phyloP scores from a whole-genome alignment of 2,888 invertebrate species.

The Eumacrocentrus americanus region DNA sequence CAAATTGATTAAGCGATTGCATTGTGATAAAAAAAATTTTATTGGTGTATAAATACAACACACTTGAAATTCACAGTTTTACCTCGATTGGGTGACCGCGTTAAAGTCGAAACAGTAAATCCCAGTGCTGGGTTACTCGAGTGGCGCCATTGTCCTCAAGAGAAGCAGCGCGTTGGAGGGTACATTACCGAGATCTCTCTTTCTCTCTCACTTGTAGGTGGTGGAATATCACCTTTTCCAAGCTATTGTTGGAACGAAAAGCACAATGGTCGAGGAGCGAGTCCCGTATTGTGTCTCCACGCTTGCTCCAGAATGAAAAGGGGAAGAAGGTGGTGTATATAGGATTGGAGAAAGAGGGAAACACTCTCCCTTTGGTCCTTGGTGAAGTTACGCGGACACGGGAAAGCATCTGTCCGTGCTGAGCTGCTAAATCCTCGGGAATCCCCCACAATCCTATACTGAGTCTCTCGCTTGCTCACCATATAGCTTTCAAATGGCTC shows the following conservation, averaged over 20 bases:
- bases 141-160: constrained; percentile 32
- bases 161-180: constrained; percentile 29
- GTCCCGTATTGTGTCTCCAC: constrained; percentile 56
- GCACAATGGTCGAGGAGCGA: constrained; percentile 51
- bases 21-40: too few species aligned
- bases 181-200: constrained; percentile 32
- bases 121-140: constrained; percentile 15
- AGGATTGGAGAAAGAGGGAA: constrained; percentile 7
- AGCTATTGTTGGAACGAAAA: constrained; percentile 43
- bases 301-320: constrained; percentile 7
- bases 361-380: constrained; percentile 23
- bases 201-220: constrained; percentile 33
- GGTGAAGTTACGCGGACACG: constrained; percentile 44
- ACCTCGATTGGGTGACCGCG: background rate
- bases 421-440: constrained; percentile 50
- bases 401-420: constrained; percentile 53
- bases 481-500: too few species aligned
- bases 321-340: constrained; percentile 18
- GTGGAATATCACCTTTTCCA: constrained; percentile 55
- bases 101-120: constrained; percentile 19
- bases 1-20: too few species aligned
- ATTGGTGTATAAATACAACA: too few species aligned
- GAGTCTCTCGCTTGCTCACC: too few species aligned
- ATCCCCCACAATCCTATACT: constrained; percentile 21
- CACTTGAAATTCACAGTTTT: constrained; percentile 26